Percentiles rank a stretch among this genome's conserved stretches.
Evolutionary conservation across 2,888 invertebrate species (phyloP).

Genomic region (Agrochola circellaris): DNA sequence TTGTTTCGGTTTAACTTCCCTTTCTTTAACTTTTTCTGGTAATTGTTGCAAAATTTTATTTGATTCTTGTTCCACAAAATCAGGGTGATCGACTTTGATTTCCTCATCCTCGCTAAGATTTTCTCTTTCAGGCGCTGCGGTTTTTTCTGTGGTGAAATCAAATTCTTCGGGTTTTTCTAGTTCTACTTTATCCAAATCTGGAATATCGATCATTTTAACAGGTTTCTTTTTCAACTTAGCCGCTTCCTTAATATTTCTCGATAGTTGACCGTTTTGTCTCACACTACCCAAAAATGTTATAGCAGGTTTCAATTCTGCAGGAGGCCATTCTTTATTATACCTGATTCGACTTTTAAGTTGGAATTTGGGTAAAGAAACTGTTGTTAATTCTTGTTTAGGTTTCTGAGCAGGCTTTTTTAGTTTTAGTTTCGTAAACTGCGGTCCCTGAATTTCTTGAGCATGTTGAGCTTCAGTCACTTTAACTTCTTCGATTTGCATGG

Average conservation of each 20-base stretch:
- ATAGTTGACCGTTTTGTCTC: constrained; percentile 92
- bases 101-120: constrained; percentile 43
- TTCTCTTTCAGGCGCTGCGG: background rate
- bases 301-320: constrained; percentile 88
- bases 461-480: constrained; percentile 92
- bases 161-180: constrained; percentile 88
- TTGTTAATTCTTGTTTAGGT: constrained; percentile 84
- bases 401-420: constrained; percentile 91
- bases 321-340: constrained; percentile 91
- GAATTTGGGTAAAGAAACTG: constrained; percentile 91
- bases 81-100: constrained; percentile 16
- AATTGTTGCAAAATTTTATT: constrained; percentile 25
- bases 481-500: constrained; percentile 91
- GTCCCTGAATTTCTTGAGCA: constrained; percentile 89
- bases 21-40: constrained; percentile 13
- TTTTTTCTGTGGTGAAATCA: constrained; percentile 68
- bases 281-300: constrained; percentile 90
- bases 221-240: constrained; percentile 91
- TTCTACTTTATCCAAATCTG: constrained; percentile 87
- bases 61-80: constrained; percentile 23
- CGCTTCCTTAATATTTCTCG: constrained; percentile 93
- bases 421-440: constrained; percentile 92
- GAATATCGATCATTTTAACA: constrained; percentile 86
- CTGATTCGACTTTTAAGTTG: constrained; percentile 93
- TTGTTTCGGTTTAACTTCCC: constrained; percentile 24